These are phyloP conservation scores for Nemurella pictetii DNA, from an alignment of 2,888 invertebrate species.

Conservation along the genomic window DNA sequence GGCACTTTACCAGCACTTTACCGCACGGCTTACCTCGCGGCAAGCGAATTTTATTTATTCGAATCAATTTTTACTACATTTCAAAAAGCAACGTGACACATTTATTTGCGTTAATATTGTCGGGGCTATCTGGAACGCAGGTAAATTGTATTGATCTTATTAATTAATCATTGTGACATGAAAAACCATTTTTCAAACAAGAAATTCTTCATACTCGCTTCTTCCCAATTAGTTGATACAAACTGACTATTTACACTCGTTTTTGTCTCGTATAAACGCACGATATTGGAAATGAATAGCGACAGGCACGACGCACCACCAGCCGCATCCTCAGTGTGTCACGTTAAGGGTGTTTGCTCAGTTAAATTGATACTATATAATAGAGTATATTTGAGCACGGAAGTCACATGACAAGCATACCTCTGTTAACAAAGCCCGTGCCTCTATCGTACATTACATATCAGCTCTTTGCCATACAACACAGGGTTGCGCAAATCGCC, in stretches of 20 bases:
- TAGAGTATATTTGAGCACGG: background rate
- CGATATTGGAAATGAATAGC: background rate
- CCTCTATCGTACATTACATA: background rate
- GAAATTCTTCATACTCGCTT: background rate
- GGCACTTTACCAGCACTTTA: background rate
- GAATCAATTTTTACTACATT: background rate
- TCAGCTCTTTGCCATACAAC: background rate
- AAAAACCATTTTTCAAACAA: background rate
- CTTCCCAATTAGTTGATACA: background rate
- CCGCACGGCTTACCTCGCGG: background rate
- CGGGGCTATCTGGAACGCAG: background rate
- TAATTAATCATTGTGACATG: background rate
- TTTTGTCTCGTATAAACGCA: background rate
- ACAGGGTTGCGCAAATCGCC: background rate
- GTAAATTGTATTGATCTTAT: background rate
- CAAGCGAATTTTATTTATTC: background rate
- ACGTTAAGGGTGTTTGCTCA: background rate
- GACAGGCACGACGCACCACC: background rate
- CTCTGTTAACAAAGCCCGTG: background rate
- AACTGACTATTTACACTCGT: background rate
- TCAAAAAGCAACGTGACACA: background rate
- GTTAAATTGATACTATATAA: slow-evolving; percentile 4
- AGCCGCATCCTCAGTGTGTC: background rate
- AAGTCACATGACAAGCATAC: background rate
- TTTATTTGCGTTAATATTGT: background rate